Evolutionary conservation across 2,113 vertebrate species (phyloP).

Genomic region (Grallaria varia): DNA sequence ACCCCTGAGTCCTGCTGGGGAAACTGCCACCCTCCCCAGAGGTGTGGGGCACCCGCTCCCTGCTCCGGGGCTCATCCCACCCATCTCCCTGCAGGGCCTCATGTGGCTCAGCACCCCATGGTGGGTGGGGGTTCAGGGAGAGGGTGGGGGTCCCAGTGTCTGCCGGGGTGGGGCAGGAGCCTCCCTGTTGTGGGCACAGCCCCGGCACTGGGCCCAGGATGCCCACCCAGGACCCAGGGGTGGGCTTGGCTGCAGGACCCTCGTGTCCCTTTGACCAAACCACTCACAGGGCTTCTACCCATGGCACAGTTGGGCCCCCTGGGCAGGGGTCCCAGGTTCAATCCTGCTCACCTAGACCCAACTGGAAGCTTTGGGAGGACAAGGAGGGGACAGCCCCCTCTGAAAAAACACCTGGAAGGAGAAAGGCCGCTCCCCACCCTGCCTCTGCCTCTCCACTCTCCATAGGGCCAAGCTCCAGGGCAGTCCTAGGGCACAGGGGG

Average conservation of each 20-base stretch:
- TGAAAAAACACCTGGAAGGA: fast-evolving
- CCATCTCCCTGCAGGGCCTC: background rate
- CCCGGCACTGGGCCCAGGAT: background rate
- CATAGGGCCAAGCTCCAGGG: background rate
- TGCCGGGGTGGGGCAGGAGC: background rate
- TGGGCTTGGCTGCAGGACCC: background rate
- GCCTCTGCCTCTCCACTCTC: background rate
- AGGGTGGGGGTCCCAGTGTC: background rate
- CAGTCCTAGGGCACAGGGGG: background rate
- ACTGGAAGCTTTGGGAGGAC: background rate
- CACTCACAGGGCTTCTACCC: background rate
- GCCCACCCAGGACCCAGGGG: fast-evolving
- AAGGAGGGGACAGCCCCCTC: background rate
- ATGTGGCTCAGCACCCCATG: background rate
- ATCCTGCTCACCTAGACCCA: background rate
- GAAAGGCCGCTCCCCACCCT: background rate
- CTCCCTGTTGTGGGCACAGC: background rate
- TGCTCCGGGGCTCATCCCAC: background rate
- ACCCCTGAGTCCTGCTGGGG: background rate
- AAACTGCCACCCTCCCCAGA: background rate
- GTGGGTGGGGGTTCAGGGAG: no score
- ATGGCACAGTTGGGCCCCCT: fast-evolving
- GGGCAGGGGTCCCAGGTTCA: fast-evolving
- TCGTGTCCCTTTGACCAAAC: fast-evolving
- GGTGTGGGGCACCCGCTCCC: background rate